Evolutionary conservation across 1,140 invertebrate species (phyloP).

Genomic region (Danaus melanippus): DNA sequence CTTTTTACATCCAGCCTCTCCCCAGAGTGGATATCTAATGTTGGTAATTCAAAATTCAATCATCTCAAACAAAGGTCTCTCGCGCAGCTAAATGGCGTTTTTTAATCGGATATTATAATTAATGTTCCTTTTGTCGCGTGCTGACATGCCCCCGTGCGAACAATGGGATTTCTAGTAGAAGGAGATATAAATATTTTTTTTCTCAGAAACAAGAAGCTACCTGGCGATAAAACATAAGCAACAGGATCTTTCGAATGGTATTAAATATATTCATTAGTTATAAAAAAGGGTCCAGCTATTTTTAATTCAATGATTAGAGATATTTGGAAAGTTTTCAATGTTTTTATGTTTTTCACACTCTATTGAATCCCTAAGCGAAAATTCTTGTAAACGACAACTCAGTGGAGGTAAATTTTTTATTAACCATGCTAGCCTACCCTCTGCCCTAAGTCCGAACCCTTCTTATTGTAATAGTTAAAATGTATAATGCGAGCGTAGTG

Average conservation of each 20-base stretch:
- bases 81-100: constrained; percentile 70
- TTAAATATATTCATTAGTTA: constrained; percentile 16
- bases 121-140: constrained; percentile 72
- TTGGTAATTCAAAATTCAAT: constrained; percentile 66
- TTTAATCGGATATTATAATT: constrained; percentile 75
- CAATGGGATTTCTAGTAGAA: constrained; percentile 67
- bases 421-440: constrained; percentile 49
- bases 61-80: constrained; percentile 67
- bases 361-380: constrained; percentile 29
- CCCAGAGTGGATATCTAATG: constrained; percentile 48
- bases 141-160: constrained; percentile 65
- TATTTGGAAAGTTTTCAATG: too few species aligned
- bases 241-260: constrained; percentile 10
- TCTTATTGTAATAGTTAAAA: constrained; percentile 67
- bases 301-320: too few species aligned
- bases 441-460: constrained; percentile 53
- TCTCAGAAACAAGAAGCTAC: constrained; percentile 63
- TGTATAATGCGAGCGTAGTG: constrained; percentile 56
- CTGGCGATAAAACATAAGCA: constrained; percentile 61
- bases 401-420: constrained; percentile 64
- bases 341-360: background rate
- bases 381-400: constrained; percentile 37
- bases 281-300: too few species aligned
- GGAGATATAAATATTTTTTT: constrained; percentile 68
- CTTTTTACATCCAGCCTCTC: constrained; percentile 37